Conservation (phyloP, 2,888 invertebrate species). For the Ommatoiulus sabulosus region DNA sequence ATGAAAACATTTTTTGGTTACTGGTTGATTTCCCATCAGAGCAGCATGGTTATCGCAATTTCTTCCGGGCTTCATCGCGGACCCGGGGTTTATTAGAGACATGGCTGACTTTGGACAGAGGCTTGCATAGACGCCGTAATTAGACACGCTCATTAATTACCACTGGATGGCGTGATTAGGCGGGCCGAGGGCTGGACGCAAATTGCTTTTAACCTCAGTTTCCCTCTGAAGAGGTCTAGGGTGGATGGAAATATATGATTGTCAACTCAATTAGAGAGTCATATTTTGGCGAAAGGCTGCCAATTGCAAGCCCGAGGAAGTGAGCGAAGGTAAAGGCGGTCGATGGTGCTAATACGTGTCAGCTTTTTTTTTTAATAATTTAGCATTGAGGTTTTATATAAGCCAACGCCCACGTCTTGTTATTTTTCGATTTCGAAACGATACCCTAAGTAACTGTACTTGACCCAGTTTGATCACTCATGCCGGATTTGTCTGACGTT, state of each 20-base stretch:
- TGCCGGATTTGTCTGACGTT: background rate
- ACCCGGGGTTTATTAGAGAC: too few species aligned
- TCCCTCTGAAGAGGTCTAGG: background rate
- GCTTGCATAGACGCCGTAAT: background rate
- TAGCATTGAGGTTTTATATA: background rate
- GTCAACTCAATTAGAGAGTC: conserved; percentile 23
- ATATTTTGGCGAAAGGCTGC: background rate
- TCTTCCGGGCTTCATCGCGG: too few species aligned
- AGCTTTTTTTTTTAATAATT: conserved; percentile 22
- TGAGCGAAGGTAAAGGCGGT: conserved; percentile 32
- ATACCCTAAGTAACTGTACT: background rate
- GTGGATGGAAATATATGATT: background rate
- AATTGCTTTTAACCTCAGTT: conserved; percentile 14
- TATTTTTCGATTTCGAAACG: background rate
- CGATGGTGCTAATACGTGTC: conserved; percentile 21
- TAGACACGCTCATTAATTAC: background rate
- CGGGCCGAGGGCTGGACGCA: background rate
- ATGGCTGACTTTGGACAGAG: background rate
- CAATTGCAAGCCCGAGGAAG: background rate
- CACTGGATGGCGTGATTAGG: background rate
- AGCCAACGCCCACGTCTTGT: conserved; percentile 39
- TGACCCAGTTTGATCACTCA: conserved; percentile 25
- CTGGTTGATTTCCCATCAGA: too few species aligned
- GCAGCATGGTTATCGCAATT: too few species aligned
- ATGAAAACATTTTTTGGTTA: too few species aligned